Evolutionary conservation across 2,113 vertebrate genomes (phyloP).

Genomic region (Rhizomys pruinosus): DNA sequence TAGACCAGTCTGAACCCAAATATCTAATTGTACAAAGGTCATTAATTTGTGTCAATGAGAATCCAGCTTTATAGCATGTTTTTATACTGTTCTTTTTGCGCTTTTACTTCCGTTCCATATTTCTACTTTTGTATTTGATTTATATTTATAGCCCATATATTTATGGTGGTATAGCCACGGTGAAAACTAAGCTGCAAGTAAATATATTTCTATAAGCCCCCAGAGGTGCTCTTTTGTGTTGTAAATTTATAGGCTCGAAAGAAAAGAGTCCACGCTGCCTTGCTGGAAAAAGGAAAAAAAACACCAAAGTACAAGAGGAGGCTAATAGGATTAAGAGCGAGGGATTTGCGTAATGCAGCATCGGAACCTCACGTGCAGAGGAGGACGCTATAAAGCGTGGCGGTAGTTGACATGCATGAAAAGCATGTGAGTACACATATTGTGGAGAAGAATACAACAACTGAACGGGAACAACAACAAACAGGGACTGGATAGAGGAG

Average conservation of each 20-base stretch:
- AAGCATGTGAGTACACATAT: no score
- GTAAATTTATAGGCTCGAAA: background rate
- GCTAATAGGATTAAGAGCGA: background rate
- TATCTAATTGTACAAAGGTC: background rate
- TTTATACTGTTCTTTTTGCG: background rate
- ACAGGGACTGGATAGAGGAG: no score
- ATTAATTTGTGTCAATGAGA: no score
- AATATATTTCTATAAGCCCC: background rate
- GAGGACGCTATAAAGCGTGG: no score
- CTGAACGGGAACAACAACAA: no score
- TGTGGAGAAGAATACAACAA: no score
- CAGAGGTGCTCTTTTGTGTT: background rate
- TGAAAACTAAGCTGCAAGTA: conserved; percentile 3
- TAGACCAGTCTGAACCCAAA: background rate
- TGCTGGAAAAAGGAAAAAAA: background rate
- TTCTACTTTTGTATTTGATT: conserved; percentile 42
- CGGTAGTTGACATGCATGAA: no score
- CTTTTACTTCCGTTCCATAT: no score
- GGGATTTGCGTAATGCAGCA: background rate
- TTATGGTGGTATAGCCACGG: conserved; percentile 5
- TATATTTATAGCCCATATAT: background rate
- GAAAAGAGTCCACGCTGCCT: background rate
- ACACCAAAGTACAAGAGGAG: background rate
- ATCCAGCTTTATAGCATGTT: conserved; percentile 5
- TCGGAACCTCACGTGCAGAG: background rate